phyloP scores from a whole-genome alignment of 2,113 vertebrate genomes.

The Hypocryptadius cinnamomeus region DNA sequence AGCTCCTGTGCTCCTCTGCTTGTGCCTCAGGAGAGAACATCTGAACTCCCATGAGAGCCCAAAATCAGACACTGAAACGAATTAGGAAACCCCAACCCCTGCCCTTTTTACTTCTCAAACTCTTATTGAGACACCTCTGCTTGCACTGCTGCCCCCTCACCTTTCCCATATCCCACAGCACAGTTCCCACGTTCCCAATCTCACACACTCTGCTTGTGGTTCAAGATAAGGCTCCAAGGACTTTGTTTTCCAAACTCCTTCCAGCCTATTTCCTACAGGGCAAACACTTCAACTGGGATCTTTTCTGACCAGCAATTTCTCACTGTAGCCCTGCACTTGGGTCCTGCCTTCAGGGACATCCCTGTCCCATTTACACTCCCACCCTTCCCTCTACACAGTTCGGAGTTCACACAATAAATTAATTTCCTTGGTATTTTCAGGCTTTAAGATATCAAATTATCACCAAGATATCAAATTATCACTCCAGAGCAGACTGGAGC shows the following conservation, averaged over 20 bases:
- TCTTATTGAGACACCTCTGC: background rate
- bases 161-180: background rate
- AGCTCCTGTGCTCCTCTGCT: background rate
- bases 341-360: background rate
- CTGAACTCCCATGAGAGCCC: background rate
- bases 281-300: background rate
- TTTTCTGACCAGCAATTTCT: background rate
- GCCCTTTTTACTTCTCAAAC: background rate
- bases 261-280: background rate
- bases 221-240: conserved; percentile 32
- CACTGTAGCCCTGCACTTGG: background rate
- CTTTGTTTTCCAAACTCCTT: background rate
- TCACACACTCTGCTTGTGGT: background rate
- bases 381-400: background rate
- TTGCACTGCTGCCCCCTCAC: background rate
- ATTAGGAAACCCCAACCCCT: background rate
- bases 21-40: background rate
- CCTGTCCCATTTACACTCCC: rapidly evolving
- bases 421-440: background rate
- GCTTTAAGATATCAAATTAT: background rate
- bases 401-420: rapidly evolving
- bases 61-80: background rate
- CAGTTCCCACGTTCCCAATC: background rate
- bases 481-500: no score
- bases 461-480: background rate